Evolutionary conservation across 2,113 vertebrate species (phyloP).

Genomic region (Equus przewalskii): DNA sequence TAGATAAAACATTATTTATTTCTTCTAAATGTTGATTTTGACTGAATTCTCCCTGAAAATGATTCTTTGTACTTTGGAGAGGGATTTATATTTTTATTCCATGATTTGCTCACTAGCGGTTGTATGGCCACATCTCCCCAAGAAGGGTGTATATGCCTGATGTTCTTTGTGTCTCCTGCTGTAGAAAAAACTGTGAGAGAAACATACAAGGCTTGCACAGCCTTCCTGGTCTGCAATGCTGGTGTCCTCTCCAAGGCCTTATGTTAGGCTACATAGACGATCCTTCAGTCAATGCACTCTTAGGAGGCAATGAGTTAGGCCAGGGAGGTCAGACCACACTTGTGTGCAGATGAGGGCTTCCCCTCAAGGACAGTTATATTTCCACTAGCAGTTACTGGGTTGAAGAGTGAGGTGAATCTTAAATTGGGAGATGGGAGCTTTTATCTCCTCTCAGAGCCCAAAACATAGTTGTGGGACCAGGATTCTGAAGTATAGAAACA

Average conservation of each 20-base stretch:
- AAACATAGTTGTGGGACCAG: background rate
- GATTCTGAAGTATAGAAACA: background rate
- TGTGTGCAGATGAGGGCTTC: rapidly evolving
- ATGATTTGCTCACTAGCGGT: background rate
- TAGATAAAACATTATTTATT: background rate
- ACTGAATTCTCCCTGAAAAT: background rate
- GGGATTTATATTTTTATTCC: background rate
- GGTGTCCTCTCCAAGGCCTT: background rate
- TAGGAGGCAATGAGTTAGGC: background rate
- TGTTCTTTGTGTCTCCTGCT: background rate
- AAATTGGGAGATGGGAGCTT: background rate
- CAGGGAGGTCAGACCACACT: background rate
- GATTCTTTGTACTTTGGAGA: background rate
- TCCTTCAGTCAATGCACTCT: background rate
- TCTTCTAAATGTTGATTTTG: slow-evolving; percentile 4
- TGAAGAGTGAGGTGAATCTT: background rate
- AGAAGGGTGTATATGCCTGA: background rate
- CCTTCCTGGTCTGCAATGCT: background rate
- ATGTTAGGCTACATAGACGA: too few species aligned
- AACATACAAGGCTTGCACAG: background rate
- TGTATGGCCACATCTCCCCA: background rate
- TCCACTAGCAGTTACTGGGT: background rate
- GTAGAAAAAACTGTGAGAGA: background rate
- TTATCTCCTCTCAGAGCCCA: background rate
- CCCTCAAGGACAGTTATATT: background rate